Conservation (phyloP, 2,888 invertebrate species). For the Leucoma salicis region DNA sequence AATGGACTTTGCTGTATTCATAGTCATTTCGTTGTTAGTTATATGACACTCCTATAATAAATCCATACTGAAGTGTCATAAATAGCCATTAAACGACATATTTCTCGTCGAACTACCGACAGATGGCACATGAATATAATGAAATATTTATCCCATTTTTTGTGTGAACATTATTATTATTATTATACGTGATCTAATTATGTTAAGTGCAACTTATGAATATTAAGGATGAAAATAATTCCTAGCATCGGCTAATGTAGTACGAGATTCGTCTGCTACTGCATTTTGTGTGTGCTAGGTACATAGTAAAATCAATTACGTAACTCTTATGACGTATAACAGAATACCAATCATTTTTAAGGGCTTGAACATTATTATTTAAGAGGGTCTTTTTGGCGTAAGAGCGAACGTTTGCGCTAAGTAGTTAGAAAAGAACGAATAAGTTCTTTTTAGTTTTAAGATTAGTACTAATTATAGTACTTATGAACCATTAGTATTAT, state of each 20-base stretch:
- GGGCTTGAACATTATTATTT: constrained; percentile 16
- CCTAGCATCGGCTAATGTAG: not conserved
- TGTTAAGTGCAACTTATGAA: constrained; percentile 44
- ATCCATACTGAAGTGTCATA: too few species aligned
- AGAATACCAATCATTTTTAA: constrained; percentile 25
- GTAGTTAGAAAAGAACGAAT: not conserved
- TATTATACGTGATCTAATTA: constrained; percentile 39
- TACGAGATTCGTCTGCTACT: not conserved
- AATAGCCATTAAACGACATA: too few species aligned
- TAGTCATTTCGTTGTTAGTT: too few species aligned
- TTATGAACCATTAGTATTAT: constrained; percentile 60
- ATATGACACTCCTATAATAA: too few species aligned
- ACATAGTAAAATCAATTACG: constrained; percentile 29
- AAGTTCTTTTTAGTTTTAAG: constrained; percentile 8
- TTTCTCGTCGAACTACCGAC: too few species aligned
- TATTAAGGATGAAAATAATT: constrained; percentile 11
- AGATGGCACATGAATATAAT: too few species aligned
- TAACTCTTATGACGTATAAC: constrained; percentile 30
- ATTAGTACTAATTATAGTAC: constrained; percentile 42
- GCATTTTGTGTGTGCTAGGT: not conserved
- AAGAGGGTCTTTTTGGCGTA: not conserved
- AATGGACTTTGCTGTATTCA: too few species aligned
- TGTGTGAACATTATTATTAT: constrained; percentile 20
- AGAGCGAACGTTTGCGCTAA: not conserved
- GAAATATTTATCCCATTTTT: not conserved